Conservation (phyloP, 1,140 invertebrate species). For the Agrypnia vestita region DNA sequence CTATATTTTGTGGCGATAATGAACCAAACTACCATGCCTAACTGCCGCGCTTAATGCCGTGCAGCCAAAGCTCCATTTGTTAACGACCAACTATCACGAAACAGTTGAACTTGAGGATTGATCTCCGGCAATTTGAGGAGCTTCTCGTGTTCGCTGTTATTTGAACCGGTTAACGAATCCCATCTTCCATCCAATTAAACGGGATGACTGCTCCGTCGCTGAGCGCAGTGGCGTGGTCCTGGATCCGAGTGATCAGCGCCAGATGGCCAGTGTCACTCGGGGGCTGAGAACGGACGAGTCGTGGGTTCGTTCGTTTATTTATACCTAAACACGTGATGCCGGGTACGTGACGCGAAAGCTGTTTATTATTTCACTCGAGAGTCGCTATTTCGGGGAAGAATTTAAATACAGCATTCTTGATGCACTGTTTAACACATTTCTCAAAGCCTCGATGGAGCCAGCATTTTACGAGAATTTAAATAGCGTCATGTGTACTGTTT, state of each 20-base stretch:
- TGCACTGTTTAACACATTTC: neutral
- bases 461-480: too few species aligned
- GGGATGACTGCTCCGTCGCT: constrained; percentile 6
- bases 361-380: constrained; percentile 20
- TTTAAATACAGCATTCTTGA: neutral
- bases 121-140: too few species aligned
- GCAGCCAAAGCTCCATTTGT: too few species aligned
- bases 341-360: too few species aligned
- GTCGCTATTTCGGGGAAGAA: constrained; percentile 1
- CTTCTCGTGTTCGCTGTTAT: too few species aligned
- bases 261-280: constrained; percentile 27
- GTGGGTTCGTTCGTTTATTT: constrained; percentile 20
- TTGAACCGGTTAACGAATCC: constrained; percentile 25
- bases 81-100: too few species aligned
- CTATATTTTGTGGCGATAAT: too few species aligned
- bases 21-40: too few species aligned
- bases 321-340: constrained; percentile 1
- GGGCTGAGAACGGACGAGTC: neutral
- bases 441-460: too few species aligned
- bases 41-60: too few species aligned
- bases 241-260: neutral
- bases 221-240: neutral
- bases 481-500: too few species aligned
- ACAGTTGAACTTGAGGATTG: too few species aligned
- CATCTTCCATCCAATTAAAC: constrained; percentile 32